Conservation (phyloP, 2,888 invertebrate species). For the Oligia latruncula region DNA sequence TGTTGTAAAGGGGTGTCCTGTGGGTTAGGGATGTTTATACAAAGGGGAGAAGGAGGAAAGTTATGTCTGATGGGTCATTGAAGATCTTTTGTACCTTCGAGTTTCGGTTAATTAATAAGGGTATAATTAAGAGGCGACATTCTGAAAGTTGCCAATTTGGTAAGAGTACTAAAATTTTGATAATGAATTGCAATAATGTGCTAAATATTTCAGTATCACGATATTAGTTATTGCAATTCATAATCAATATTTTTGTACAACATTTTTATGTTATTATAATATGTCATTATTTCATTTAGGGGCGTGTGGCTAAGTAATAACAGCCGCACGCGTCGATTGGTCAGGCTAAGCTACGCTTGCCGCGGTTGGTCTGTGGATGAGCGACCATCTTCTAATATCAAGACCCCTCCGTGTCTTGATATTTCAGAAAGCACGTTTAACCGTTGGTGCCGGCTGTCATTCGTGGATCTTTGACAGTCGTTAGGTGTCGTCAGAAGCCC, state of each 20-base stretch:
- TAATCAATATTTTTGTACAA: neutral
- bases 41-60: neutral
- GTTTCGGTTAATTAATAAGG: neutral
- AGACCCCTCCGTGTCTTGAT: too few species aligned
- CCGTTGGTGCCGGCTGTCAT: too few species aligned
- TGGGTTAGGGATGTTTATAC: conserved; percentile 6
- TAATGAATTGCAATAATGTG: neutral
- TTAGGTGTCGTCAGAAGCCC: too few species aligned
- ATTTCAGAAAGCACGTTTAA: neutral
- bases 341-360: neutral
- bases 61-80: neutral
- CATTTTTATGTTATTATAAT: too few species aligned
- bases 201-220: neutral
- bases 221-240: too few species aligned
- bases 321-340: neutral
- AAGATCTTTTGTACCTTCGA: neutral
- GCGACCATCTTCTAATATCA: neutral
- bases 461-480: too few species aligned
- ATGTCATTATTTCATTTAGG: too few species aligned
- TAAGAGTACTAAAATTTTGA: too few species aligned
- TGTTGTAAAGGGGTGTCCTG: conserved; percentile 12
- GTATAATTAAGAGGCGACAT: neutral
- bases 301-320: neutral
- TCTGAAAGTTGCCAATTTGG: too few species aligned
- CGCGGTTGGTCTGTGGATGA: neutral